Percentiles rank a stretch among this genome's conserved stretches.
phyloP scores from a whole-genome alignment of 2,888 invertebrate species.

The Scaptomyza parva region DNA sequence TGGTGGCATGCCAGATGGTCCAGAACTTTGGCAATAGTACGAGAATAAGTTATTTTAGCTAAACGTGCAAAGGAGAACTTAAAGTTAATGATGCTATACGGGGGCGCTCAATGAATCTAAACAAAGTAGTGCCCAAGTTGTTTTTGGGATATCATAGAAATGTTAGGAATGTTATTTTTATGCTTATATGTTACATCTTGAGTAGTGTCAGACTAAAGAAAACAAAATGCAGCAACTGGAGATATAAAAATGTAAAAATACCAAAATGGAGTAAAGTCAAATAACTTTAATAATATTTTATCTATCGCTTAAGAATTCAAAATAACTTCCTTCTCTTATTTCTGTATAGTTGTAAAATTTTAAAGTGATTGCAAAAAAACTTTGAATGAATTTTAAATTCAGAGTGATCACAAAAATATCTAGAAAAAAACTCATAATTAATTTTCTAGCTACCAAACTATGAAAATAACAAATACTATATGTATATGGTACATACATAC shows the following conservation, averaged over 20 bases:
- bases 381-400: no score
- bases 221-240: not conserved
- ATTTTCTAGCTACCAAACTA: not conserved
- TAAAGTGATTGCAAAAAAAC: no score
- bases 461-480: not conserved
- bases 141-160: not conserved
- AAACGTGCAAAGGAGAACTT: constrained; percentile 42
- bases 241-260: no score
- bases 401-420: no score
- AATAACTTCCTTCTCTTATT: no score
- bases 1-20: constrained; percentile 59
- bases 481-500: not conserved
- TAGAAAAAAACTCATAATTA: not conserved
- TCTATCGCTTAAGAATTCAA: no score
- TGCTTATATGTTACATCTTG: not conserved
- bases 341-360: no score
- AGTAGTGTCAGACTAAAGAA: not conserved
- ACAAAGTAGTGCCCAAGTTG: constrained; percentile 23
- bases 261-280: no score
- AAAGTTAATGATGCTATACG: constrained; percentile 55
- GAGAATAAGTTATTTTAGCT: constrained; percentile 20
- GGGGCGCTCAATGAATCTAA: constrained; percentile 24
- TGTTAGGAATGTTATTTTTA: not conserved
- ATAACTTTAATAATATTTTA: no score
- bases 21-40: constrained; percentile 41